Evolutionary conservation across 2,113 vertebrate genomes (phyloP).

Genomic region (Syngnathus typhle): DNA sequence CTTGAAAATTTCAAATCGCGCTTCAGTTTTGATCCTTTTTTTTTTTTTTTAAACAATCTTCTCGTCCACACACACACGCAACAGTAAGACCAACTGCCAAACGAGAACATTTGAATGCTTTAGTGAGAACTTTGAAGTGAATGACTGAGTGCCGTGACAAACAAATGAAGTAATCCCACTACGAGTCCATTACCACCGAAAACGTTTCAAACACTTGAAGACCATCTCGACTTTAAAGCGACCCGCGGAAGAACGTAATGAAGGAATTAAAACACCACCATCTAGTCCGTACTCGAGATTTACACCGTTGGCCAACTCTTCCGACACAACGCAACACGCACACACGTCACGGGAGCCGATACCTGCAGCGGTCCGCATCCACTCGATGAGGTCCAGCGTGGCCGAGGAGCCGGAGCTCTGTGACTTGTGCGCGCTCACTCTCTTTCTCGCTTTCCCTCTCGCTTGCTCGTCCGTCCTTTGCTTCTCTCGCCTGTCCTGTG

Average conservation of each 20-base stretch:
- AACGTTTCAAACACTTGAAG: background rate
- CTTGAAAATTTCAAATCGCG: background rate
- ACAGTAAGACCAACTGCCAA: background rate
- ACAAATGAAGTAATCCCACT: no score
- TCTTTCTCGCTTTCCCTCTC: conserved; percentile 27
- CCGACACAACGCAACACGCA: conserved; percentile 16
- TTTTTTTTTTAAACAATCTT: background rate
- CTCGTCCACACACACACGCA: background rate
- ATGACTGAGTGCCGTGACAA: no score
- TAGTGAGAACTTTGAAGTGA: no score
- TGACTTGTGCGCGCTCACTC: conserved; percentile 74
- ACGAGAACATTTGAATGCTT: background rate
- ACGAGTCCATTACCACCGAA: background rate
- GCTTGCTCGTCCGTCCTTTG: conserved; percentile 65
- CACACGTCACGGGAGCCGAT: conserved; percentile 57
- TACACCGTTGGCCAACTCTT: conserved; percentile 1
- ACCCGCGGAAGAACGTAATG: background rate
- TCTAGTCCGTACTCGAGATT: background rate
- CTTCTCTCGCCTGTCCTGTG: conserved; percentile 78
- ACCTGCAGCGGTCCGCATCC: conserved; percentile 99
- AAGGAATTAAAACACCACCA: background rate
- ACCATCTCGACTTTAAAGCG: background rate
- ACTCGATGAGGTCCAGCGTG: conserved; percentile 98
- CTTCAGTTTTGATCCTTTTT: background rate
- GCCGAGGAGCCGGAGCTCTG: conserved; percentile 81